Evolutionary conservation across 2,797 vertebrate genomes (phyloP).

Genomic region (Emydoidea blandingii): DNA sequence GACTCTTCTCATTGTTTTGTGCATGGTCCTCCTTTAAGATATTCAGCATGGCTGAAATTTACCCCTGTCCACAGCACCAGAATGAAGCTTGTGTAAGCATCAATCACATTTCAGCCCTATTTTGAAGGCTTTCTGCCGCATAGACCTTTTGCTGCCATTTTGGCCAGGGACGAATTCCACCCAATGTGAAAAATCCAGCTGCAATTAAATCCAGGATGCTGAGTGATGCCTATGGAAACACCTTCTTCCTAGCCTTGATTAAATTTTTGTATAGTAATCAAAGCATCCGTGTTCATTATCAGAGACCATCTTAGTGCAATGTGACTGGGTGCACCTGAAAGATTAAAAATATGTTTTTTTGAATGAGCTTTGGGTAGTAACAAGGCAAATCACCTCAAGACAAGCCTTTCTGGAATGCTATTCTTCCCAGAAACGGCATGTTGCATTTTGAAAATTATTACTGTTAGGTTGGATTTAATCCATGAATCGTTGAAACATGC

Average conservation of each 20-base stretch:
- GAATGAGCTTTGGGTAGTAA: not conserved
- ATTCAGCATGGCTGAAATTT: not conserved
- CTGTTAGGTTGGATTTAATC: not conserved
- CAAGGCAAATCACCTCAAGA: constrained; percentile 4
- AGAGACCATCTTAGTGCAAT: not conserved
- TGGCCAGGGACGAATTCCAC: rapidly evolving
- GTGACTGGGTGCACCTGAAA: not conserved
- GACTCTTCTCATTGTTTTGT: not conserved
- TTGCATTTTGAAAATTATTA: not conserved
- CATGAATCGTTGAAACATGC: constrained; percentile 14
- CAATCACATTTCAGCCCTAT: not conserved
- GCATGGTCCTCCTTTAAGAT: not conserved
- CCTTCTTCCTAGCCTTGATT: not conserved
- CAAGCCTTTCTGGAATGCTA: not conserved
- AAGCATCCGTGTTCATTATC: not conserved
- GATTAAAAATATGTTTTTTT: not conserved
- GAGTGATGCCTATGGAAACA: not conserved
- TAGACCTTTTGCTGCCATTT: not conserved
- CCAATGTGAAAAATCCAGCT: not conserved
- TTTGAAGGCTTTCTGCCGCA: rapidly evolving
- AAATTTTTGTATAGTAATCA: not conserved
- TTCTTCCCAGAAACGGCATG: not conserved
- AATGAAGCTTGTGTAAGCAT: not conserved
- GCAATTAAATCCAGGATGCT: not conserved
- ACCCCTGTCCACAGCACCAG: not conserved